phyloP scores from a whole-genome alignment of 1,140 invertebrate species.

The Dolichoris vasculosae region DNA sequence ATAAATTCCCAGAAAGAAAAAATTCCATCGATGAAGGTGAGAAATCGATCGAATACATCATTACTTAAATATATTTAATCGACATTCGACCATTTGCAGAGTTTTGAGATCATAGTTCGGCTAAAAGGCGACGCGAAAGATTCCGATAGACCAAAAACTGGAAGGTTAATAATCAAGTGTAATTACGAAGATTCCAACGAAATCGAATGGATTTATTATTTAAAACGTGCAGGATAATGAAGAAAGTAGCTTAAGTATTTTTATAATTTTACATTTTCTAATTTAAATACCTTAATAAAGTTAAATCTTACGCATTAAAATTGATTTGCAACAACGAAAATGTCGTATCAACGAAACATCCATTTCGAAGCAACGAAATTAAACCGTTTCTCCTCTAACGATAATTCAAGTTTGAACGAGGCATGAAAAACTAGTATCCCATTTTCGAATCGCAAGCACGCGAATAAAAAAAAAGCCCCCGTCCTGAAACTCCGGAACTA shows the following conservation, averaged over 20 bases:
- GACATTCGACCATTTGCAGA: constrained; percentile 26
- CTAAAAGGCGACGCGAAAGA: neutral
- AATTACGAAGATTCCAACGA: constrained; percentile 50
- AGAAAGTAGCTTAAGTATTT: neutral
- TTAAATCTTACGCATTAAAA: neutral
- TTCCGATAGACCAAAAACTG: constrained; percentile 23
- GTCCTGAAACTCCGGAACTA: too few species aligned
- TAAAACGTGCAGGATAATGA: constrained; percentile 52
- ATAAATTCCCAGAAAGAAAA: neutral
- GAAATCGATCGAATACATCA: too few species aligned
- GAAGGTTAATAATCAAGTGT: constrained; percentile 57
- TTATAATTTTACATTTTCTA: neutral
- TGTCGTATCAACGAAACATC: too few species aligned
- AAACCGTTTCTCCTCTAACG: too few species aligned
- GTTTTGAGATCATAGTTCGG: constrained; percentile 41
- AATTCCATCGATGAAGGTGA: constrained; percentile 56
- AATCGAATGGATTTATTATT: constrained; percentile 61
- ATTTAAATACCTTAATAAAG: too few species aligned
- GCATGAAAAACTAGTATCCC: too few species aligned
- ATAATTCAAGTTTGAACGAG: too few species aligned
- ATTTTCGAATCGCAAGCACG: too few species aligned
- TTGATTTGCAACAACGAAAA: too few species aligned
- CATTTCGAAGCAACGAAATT: too few species aligned
- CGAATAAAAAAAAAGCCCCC: too few species aligned
- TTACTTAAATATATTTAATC: neutral